These are phyloP conservation scores for Macrocentrus cingulum DNA, from an alignment of 1,140 invertebrate genomes.

Conservation along the genomic window DNA sequence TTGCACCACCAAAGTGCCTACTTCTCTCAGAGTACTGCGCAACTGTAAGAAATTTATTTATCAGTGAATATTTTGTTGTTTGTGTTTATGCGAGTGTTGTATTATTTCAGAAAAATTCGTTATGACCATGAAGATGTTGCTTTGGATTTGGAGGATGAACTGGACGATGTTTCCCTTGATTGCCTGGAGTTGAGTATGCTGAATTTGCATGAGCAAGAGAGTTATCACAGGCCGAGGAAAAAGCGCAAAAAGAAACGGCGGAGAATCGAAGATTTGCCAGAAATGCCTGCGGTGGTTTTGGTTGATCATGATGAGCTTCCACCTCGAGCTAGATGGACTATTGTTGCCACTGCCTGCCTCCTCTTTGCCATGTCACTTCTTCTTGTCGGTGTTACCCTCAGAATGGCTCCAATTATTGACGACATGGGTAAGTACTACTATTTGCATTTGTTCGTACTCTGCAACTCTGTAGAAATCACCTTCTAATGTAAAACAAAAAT, in stretches of 20 bases:
- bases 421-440: slow-evolving; percentile 93
- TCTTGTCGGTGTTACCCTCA: slow-evolving; percentile 82
- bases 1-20: slow-evolving; percentile 54
- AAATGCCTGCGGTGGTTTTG: slow-evolving; percentile 43
- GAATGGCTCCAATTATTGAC: slow-evolving; percentile 89
- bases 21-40: slow-evolving; percentile 50
- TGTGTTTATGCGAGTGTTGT: no score
- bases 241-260: slow-evolving; percentile 48
- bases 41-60: slow-evolving; percentile 42
- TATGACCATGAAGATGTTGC: slow-evolving; percentile 58
- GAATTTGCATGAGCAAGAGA: slow-evolving; percentile 40
- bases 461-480: no score
- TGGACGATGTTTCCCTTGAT: slow-evolving; percentile 50
- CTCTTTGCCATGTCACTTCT: slow-evolving; percentile 83
- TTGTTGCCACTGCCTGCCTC: slow-evolving; percentile 82
- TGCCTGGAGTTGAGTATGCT: slow-evolving; percentile 43
- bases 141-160: slow-evolving; percentile 57
- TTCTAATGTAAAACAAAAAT: no score
- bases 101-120: slow-evolving; percentile 52
- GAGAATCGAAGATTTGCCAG: slow-evolving; percentile 31
- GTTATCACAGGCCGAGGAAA: slow-evolving; percentile 48
- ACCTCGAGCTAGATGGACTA: slow-evolving; percentile 81
- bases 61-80: no score
- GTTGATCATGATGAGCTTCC: slow-evolving; percentile 75
- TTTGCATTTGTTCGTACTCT: no score